Evolutionary conservation across 2,797 vertebrate genomes (phyloP).

Genomic region (Oceanodroma leucorhoa): DNA sequence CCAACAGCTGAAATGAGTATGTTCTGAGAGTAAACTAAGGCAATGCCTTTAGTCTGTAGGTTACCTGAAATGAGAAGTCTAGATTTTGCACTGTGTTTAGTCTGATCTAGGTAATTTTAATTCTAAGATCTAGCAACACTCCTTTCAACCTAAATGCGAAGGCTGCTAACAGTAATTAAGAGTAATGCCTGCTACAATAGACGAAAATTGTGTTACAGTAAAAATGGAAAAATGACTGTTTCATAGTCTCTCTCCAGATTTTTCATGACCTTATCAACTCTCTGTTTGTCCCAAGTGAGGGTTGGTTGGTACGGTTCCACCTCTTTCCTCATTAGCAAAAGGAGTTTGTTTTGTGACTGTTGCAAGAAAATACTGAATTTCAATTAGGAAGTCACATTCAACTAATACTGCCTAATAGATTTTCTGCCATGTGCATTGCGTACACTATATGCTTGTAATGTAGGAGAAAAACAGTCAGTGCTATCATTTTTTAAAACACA

Average conservation of each 20-base stretch:
- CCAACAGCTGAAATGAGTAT: not conserved
- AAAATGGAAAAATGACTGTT: not conserved
- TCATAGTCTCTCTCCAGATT: not conserved
- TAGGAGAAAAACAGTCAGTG: not conserved
- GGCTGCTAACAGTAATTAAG: not conserved
- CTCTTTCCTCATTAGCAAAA: not conserved
- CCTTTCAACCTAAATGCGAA: not conserved
- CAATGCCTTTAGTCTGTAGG: not conserved
- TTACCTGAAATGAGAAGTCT: not conserved
- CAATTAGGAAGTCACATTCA: not conserved
- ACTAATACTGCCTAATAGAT: not conserved
- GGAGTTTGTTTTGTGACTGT: not conserved
- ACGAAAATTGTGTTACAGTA: not conserved
- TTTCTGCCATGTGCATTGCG: not conserved
- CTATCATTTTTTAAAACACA: not conserved
- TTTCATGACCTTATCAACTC: not conserved
- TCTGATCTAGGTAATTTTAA: not conserved
- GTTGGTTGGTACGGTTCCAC: not conserved
- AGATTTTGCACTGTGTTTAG: not conserved
- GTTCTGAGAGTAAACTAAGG: not conserved
- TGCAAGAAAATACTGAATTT: not conserved
- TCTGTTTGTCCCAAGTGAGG: not conserved
- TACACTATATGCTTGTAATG: fast-evolving
- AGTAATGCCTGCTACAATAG: not conserved
- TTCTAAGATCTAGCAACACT: not conserved